These are phyloP conservation scores for Actias luna DNA, from an alignment of 2,888 invertebrate genomes.

Conservation along the genomic window DNA sequence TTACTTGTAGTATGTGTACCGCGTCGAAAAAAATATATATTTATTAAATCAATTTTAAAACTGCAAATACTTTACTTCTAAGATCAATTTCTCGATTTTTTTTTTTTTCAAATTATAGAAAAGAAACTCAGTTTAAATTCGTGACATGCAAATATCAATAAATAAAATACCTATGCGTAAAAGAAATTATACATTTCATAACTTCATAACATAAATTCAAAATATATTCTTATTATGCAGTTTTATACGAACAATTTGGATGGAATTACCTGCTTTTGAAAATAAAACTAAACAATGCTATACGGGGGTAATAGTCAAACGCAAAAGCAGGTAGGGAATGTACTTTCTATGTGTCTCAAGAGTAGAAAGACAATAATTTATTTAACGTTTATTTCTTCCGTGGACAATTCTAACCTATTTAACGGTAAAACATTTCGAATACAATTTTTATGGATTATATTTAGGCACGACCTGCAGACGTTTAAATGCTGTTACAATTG, in stretches of 20 bases:
- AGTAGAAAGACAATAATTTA: too few species aligned
- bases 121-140: neutral
- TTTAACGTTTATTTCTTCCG: too few species aligned
- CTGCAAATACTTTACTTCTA: neutral
- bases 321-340: neutral
- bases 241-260: neutral
- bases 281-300: neutral
- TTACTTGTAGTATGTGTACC: constrained; percentile 13
- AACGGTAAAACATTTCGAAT: too few species aligned
- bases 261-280: neutral
- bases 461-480: too few species aligned
- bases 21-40: neutral
- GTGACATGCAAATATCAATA: neutral
- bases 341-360: neutral
- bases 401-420: too few species aligned
- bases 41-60: neutral
- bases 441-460: too few species aligned
- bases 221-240: neutral
- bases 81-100: neutral
- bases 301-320: neutral
- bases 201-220: too few species aligned
- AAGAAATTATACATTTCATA: too few species aligned
- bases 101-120: neutral
- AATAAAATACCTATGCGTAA: too few species aligned
- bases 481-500: too few species aligned